Evolutionary conservation across 2,797 vertebrate species (phyloP).

Genomic region (Phalloptychus januarius): DNA sequence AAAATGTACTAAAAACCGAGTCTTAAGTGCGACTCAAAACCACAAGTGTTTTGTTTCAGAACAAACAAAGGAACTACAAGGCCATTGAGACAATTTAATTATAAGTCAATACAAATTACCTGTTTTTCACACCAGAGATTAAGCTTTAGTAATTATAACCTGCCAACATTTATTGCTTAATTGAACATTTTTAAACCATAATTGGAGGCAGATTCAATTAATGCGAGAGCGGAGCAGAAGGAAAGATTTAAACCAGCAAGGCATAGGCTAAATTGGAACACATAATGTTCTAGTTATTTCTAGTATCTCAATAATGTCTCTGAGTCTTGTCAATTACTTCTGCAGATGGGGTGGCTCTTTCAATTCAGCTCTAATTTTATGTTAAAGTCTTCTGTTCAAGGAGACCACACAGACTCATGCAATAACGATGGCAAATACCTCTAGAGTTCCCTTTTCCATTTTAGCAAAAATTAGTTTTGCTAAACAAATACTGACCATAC

Average conservation of each 20-base stretch:
- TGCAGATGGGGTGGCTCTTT: constrained; percentile 39
- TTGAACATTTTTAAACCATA: constrained; percentile 47
- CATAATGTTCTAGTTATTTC: constrained; percentile 51
- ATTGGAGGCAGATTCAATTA: constrained; percentile 52
- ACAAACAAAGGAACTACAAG: constrained; percentile 51
- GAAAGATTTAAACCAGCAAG: constrained; percentile 36
- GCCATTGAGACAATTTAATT: constrained; percentile 47
- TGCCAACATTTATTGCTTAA: constrained; percentile 52
- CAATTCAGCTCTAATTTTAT: constrained; percentile 27
- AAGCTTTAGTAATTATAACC: constrained; percentile 57
- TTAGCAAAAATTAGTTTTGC: constrained; percentile 31
- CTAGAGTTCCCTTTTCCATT: constrained; percentile 10
- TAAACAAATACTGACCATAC: constrained; percentile 12
- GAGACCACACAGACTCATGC: constrained; percentile 30
- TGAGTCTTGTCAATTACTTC: constrained; percentile 55
- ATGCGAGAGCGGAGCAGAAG: constrained; percentile 29
- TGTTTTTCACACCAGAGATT: constrained; percentile 34
- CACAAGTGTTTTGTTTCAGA: constrained; percentile 36
- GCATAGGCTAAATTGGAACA: constrained; percentile 49
- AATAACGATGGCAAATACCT: constrained; percentile 14
- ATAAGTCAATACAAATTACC: constrained; percentile 60
- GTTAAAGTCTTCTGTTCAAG: constrained; percentile 29
- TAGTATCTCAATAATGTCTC: constrained; percentile 53
- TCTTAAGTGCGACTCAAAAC: constrained; percentile 30
- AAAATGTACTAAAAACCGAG: constrained; percentile 14